Evolutionary conservation across 92 coral and sea anemone genomes (phyloP).

Genomic region (Zoanthus gigantus): DNA sequence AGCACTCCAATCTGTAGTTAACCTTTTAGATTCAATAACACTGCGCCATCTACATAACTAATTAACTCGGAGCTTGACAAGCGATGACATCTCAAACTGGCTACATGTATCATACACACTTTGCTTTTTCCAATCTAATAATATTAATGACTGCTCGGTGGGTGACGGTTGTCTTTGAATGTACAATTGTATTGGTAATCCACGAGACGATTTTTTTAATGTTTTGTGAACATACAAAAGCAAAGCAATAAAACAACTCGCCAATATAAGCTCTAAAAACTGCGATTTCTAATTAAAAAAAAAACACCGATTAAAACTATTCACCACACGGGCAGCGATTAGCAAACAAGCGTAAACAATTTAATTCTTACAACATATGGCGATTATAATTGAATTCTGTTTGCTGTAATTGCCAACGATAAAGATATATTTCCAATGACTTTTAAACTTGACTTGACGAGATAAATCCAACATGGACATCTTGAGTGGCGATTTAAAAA

Average conservation of each 20-base stretch:
- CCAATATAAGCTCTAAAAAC: background rate
- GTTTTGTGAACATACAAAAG: background rate
- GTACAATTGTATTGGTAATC: background rate
- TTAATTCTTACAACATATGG: conserved; percentile 8
- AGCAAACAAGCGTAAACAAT: conserved; percentile 36
- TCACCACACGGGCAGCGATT: conserved; percentile 41
- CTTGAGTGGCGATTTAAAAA: background rate
- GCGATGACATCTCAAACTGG: background rate
- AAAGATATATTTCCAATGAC: conserved; percentile 11
- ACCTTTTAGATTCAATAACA: background rate
- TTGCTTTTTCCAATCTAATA: conserved; percentile 26
- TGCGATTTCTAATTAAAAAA: conserved; percentile 13
- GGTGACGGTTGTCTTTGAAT: background rate
- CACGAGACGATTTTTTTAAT: background rate
- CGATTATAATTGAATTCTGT: background rate
- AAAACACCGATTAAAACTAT: conserved; percentile 8
- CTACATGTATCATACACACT: background rate
- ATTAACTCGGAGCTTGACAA: conserved; percentile 26
- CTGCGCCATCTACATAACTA: background rate
- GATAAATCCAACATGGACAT: background rate
- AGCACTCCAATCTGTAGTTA: background rate
- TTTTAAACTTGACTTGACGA: background rate
- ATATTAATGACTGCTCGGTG: background rate
- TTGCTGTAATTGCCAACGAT: conserved; percentile 7
- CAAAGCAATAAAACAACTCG: background rate